Evolutionary conservation across 1,140 invertebrate species (phyloP).

Genomic region (Drosophila nikananu): DNA sequence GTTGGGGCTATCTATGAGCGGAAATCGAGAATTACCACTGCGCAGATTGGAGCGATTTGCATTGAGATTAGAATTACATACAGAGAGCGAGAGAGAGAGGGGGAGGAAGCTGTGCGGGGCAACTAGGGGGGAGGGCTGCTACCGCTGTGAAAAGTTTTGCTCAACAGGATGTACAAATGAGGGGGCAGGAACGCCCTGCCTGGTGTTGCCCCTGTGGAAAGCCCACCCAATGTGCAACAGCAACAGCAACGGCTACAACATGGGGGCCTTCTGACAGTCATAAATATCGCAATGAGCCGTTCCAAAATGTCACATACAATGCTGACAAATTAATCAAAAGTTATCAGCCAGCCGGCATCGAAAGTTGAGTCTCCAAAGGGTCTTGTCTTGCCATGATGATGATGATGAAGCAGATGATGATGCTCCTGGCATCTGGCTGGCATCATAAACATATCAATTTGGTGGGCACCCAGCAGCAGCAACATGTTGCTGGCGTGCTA

Average conservation of each 20-base stretch:
- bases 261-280: slow-evolving; percentile 59
- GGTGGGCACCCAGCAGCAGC: slow-evolving; percentile 49
- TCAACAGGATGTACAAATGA: slow-evolving; percentile 80
- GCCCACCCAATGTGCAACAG: slow-evolving; percentile 67
- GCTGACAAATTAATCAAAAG: slow-evolving; percentile 84
- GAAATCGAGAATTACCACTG: slow-evolving; percentile 84
- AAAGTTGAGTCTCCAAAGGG: slow-evolving; percentile 55
- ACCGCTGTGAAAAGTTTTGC: slow-evolving; percentile 71
- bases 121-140: neutral
- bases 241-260: slow-evolving; percentile 30
- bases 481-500: slow-evolving; percentile 79
- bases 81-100: neutral
- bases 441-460: slow-evolving; percentile 83
- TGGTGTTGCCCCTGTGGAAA: slow-evolving; percentile 30
- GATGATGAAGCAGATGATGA: neutral
- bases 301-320: slow-evolving; percentile 81
- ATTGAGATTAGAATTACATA: slow-evolving; percentile 67
- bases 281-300: slow-evolving; percentile 83
- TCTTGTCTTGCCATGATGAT: slow-evolving; percentile 6
- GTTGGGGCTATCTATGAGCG: slow-evolving; percentile 69
- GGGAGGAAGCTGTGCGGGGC: slow-evolving; percentile 66
- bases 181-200: slow-evolving; percentile 55
- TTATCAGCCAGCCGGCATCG: slow-evolving; percentile 77
- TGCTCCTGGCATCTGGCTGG: slow-evolving; percentile 23
- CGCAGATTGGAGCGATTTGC: slow-evolving; percentile 80